Evolutionary conservation across 2,888 invertebrate genomes (phyloP), one percentile per base, ranked within the genome.

Genomic region (Parochlus steinenii): DNA sequence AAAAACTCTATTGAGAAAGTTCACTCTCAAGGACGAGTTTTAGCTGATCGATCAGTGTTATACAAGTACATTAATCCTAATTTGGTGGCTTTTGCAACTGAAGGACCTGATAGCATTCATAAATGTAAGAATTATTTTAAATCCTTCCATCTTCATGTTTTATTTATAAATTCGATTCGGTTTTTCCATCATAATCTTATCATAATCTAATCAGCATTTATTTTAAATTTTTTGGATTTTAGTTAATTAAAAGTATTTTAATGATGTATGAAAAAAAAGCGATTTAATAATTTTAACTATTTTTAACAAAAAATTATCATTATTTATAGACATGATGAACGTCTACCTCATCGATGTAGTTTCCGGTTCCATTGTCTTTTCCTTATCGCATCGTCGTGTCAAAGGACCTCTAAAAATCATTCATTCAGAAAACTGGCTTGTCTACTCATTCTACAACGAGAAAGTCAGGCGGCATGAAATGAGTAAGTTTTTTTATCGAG

Each of bases 21-120:
- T 11, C 93, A 95, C 58, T 92, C 93, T 1, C 89, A 92, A 53
- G 98, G 97, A 16, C 71, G 90, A 44, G 95, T 95, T 32, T 64
- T 97, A 44, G 81, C 82, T 22, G 97, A 98, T 64, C 71, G 98
- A 42, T 87, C 87, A 46, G 98, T 99, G 35, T 71, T 97, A 23
- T 98, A 98, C 65, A 99, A 98, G 61, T 97, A 99, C 58, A 71
- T 86, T 45, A 98, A 98, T 67, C 98, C 98, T 18, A 98, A 98
- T 63, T 65, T 98, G 43, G 74, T 93, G 41, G 85, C 86, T 10
- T 67, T 93, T 41, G 69, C 83, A 17, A 80, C 86, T 0, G 71
- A 83, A 50, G 76, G 77, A 19, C 67, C 71, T 11, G 83, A 86
- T 50, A 66, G 67, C 6, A 54, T 72, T 33, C 76, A 82, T 46